A percentile compares a stretch with the other conserved stretches of the same genome.
Conservation (phyloP, 2,113 vertebrate species). For the Pseudopipra pipra region DNA sequence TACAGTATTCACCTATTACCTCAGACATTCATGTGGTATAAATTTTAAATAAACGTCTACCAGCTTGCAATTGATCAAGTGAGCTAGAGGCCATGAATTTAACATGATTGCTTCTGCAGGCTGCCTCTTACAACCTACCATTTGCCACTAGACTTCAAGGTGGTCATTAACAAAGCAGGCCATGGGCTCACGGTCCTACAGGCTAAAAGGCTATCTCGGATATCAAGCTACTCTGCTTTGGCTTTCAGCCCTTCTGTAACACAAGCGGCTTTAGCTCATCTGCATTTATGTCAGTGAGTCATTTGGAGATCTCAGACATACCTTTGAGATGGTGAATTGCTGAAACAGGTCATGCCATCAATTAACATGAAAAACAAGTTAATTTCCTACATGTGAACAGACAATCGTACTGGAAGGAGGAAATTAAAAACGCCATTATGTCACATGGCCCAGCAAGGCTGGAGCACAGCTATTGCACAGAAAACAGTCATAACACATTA, state of each 20-base stretch:
- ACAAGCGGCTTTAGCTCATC: conserved; percentile 30
- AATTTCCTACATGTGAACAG: conserved; percentile 68
- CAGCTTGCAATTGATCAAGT: conserved; percentile 53
- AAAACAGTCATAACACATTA: conserved; percentile 41
- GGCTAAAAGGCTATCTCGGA: conserved; percentile 24
- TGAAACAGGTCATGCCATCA: conserved; percentile 53
- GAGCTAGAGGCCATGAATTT: conserved; percentile 53
- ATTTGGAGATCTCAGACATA: conserved; percentile 60
- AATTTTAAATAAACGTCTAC: conserved; percentile 70
- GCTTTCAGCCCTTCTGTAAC: neutral
- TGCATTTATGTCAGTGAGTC: conserved; percentile 71
- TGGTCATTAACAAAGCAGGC: conserved; percentile 20
- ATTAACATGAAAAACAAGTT: conserved; percentile 66
- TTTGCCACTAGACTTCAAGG: conserved; percentile 20
- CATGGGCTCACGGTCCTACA: neutral
- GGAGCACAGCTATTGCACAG: neutral
- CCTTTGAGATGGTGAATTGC: conserved; percentile 68
- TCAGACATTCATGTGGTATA: conserved; percentile 59
- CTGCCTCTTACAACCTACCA: conserved; percentile 8
- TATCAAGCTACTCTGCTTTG: conserved; percentile 26
- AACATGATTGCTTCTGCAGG: neutral
- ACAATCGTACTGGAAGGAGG: conserved; percentile 40
- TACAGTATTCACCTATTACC: conserved; percentile 67
- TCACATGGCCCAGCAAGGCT: conserved; percentile 59
- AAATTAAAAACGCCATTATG: conserved; percentile 67